These are phyloP conservation scores for Triplophysa bombifrons DNA, from an alignment of 2,797 vertebrate genomes.

Conservation along the genomic window DNA sequence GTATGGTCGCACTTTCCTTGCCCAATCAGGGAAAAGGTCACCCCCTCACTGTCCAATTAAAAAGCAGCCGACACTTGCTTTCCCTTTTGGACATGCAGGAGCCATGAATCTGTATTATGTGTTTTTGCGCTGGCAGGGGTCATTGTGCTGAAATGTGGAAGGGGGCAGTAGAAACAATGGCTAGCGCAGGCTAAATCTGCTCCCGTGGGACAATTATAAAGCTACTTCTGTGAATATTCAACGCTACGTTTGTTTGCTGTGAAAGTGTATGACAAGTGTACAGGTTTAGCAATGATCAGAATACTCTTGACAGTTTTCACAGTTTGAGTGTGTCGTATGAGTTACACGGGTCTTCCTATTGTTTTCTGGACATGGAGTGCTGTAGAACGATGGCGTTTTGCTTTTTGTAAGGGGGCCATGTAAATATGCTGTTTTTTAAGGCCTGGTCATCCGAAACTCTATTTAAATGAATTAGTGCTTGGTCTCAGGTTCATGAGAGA, in stretches of 20 bases:
- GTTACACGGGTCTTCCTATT: background rate
- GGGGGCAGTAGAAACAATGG: slow-evolving; percentile 27
- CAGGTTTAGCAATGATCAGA: slow-evolving; percentile 33
- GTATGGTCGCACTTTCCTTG: slow-evolving; percentile 39
- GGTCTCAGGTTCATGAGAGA: background rate
- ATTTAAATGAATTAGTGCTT: background rate
- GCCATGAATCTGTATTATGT: slow-evolving; percentile 57
- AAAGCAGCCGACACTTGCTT: slow-evolving; percentile 49
- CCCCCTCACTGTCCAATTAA: slow-evolving; percentile 57
- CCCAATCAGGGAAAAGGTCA: slow-evolving; percentile 62
- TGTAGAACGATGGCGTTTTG: background rate
- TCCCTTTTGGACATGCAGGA: slow-evolving; percentile 49
- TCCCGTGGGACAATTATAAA: slow-evolving; percentile 37
- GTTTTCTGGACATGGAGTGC: background rate
- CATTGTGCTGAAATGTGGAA: slow-evolving; percentile 35
- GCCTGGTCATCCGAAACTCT: too few relatives aligned
- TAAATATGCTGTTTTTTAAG: slow-evolving; percentile 12
- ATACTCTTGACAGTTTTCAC: slow-evolving; percentile 12
- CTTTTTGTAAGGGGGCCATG: background rate
- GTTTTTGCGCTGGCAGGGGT: slow-evolving; percentile 48
- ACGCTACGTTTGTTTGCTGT: slow-evolving; percentile 26
- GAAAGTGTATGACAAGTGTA: slow-evolving; percentile 23
- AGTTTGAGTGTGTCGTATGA: slow-evolving; percentile 23
- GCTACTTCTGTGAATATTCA: slow-evolving; percentile 11
- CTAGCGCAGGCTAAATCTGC: slow-evolving; percentile 20